phyloP scores from a whole-genome alignment of 2,113 vertebrate genomes.

The Hydropotes inermis region DNA sequence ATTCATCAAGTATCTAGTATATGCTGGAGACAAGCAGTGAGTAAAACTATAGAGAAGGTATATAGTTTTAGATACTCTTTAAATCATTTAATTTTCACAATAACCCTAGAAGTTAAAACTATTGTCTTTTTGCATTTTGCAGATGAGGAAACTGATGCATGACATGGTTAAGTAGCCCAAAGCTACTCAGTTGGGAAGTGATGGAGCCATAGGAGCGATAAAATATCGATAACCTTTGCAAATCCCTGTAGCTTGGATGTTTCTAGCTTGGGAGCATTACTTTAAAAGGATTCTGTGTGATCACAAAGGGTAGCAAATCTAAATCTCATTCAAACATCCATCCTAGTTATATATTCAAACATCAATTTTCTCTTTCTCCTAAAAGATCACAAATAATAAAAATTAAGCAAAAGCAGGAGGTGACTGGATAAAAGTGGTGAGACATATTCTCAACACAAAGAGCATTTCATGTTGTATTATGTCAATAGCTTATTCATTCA shows the following conservation, averaged over 20 bases:
- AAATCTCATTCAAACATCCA: background rate
- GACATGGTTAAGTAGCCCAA: background rate
- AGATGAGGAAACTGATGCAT: background rate
- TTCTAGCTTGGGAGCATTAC: background rate
- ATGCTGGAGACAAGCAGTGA: background rate
- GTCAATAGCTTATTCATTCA: background rate
- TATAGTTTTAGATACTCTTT: background rate
- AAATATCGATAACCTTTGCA: background rate
- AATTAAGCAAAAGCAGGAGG: background rate
- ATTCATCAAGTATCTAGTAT: background rate
- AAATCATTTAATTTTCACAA: background rate
- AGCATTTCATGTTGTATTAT: background rate
- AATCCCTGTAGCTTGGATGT: background rate
- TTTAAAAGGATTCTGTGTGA: background rate
- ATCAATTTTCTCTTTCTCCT: background rate
- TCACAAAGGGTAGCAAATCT: background rate
- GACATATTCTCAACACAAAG: background rate
- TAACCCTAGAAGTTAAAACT: background rate
- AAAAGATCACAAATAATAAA: slow-evolving; percentile 6
- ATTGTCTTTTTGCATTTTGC: background rate
- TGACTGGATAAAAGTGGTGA: background rate
- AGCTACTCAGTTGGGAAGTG: background rate
- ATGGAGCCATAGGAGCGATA: background rate
- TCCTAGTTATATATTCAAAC: background rate
- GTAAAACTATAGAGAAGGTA: background rate